Evolutionary conservation across 2,888 invertebrate genomes (phyloP).

Genomic region (Lingula anatina): DNA sequence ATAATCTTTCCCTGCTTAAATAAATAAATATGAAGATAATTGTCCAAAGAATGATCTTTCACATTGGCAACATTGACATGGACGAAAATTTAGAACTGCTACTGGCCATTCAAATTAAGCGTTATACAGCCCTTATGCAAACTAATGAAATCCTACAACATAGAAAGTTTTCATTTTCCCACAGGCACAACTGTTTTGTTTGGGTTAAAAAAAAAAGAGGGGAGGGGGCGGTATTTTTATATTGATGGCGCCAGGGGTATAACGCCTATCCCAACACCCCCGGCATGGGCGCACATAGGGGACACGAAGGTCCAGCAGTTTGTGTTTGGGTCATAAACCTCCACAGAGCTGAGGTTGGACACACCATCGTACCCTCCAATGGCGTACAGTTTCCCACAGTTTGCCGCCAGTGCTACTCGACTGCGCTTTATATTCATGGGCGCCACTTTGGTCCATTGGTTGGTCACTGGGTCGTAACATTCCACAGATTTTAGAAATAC

Average conservation of each 20-base stretch:
- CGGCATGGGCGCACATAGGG: constrained; percentile 80
- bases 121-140: no score
- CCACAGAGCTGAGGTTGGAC: constrained; percentile 76
- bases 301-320: constrained; percentile 71
- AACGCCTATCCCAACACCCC: constrained; percentile 84
- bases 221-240: no score
- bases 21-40: no score
- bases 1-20: no score
- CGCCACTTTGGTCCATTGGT: constrained; percentile 72
- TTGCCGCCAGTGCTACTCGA: constrained; percentile 75
- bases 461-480: constrained; percentile 69
- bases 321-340: constrained; percentile 70
- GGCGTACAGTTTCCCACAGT: constrained; percentile 70
- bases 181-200: no score
- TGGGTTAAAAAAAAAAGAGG: no score
- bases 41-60: no score
- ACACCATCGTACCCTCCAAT: constrained; percentile 73
- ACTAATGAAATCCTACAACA: no score
- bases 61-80: no score
- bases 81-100: no score
- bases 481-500: constrained; percentile 78
- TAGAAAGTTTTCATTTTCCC: no score
- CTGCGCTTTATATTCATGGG: constrained; percentile 79
- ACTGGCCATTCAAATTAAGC: no score
- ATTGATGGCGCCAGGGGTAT: constrained; percentile 56